These are phyloP conservation scores for Vanacampus margaritifer DNA, from an alignment of 2,113 vertebrate species.

Conservation along the genomic window DNA sequence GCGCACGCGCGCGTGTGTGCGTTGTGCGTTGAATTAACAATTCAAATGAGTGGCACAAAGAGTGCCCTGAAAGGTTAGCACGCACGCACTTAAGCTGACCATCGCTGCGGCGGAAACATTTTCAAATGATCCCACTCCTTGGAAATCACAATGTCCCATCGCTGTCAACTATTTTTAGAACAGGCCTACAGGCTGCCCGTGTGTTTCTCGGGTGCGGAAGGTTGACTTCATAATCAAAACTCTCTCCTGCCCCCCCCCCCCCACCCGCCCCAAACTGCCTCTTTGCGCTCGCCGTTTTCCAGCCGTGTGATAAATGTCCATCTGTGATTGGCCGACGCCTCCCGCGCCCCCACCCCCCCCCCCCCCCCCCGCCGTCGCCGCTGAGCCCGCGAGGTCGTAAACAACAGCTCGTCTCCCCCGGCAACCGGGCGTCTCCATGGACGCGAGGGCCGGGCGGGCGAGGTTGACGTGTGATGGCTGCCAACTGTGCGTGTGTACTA, in stretches of 20 bases:
- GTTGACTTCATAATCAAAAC: no score
- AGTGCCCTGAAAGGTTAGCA: constrained; percentile 59
- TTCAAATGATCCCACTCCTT: no score
- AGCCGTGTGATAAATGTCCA: constrained; percentile 66
- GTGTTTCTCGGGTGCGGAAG: no score
- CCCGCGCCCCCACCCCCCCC: constrained; percentile 64
- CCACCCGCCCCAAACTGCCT: neutral
- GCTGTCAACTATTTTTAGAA: no score
- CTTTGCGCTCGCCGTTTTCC: constrained; percentile 24
- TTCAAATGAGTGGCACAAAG: constrained; percentile 64
- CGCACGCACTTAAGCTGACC: constrained; percentile 49
- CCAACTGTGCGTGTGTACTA: constrained; percentile 51
- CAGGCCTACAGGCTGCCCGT: no score
- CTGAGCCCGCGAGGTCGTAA: constrained; percentile 66
- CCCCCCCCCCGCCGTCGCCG: constrained; percentile 61
- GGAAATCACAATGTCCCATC: no score
- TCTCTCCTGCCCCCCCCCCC: no score
- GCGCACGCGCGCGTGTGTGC: constrained; percentile 30
- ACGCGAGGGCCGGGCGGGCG: constrained; percentile 50
- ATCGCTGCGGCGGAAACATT: constrained; percentile 47
- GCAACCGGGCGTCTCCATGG: constrained; percentile 68
- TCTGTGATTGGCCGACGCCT: constrained; percentile 66
- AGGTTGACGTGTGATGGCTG: constrained; percentile 41
- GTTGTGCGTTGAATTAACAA: constrained; percentile 65
- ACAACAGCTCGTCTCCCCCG: constrained; percentile 67